Evolutionary conservation across 2,888 invertebrate species (phyloP).

Genomic region (Dicyrtomina minuta): DNA sequence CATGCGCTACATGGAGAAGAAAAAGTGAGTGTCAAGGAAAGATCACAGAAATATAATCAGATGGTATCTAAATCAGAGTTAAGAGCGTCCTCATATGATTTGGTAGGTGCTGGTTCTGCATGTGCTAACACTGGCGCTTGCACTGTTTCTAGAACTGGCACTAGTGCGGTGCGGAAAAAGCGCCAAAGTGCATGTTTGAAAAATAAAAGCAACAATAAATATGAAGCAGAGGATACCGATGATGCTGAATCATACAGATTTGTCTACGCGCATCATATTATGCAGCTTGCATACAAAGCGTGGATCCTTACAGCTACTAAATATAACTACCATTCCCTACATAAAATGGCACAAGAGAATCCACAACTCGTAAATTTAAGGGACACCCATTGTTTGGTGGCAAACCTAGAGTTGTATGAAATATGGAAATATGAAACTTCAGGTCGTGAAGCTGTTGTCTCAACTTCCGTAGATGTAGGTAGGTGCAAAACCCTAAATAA

Average conservation of each 20-base stretch:
- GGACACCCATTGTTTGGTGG: slow-evolving; percentile 75
- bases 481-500: too few relatives aligned
- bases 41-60: slow-evolving; percentile 88
- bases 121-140: too few relatives aligned
- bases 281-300: slow-evolving; percentile 79
- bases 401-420: slow-evolving; percentile 95
- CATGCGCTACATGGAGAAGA: slow-evolving; percentile 57
- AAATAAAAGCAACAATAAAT: too few relatives aligned
- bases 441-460: too few relatives aligned
- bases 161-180: slow-evolving; percentile 49
- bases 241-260: too few relatives aligned
- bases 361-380: slow-evolving; percentile 80
- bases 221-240: too few relatives aligned
- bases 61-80: slow-evolving; percentile 76
- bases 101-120: too few relatives aligned
- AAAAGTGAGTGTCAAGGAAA: slow-evolving; percentile 83
- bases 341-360: slow-evolving; percentile 81
- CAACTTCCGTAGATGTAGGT: too few relatives aligned
- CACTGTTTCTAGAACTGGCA: too few relatives aligned
- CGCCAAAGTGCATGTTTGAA: slow-evolving; percentile 39
- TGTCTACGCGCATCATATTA: too few relatives aligned
- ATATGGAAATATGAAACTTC: too few relatives aligned
- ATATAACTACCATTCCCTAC: slow-evolving; percentile 81
- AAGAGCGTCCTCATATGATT: too few relatives aligned
- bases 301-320: slow-evolving; percentile 86